Evolutionary conservation across 2,113 vertebrate genomes (phyloP).

Genomic region (Hemicordylus capensis): DNA sequence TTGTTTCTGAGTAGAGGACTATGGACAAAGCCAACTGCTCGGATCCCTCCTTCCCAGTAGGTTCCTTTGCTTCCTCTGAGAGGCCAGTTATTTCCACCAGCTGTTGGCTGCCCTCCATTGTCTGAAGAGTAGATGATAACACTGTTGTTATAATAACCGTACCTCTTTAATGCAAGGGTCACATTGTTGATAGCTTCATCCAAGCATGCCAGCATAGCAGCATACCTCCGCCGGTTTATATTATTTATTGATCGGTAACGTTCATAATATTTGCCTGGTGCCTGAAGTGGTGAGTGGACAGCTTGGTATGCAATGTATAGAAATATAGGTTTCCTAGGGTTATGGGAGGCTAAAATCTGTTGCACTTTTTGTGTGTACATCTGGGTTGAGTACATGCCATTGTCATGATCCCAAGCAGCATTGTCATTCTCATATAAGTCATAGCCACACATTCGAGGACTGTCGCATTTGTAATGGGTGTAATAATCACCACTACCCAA

Average conservation of each 20-base stretch:
- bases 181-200: constrained; percentile 93
- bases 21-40: constrained; percentile 94
- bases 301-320: constrained; percentile 95
- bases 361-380: constrained; percentile 94
- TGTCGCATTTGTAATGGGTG: constrained; percentile 95
- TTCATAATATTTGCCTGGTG: constrained; percentile 88
- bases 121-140: constrained; percentile 96
- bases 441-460: constrained; percentile 91
- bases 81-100: constrained; percentile 96
- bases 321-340: constrained; percentile 87
- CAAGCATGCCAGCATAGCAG: constrained; percentile 94
- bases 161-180: constrained; percentile 86
- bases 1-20: constrained; percentile 90
- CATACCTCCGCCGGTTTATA: constrained; percentile 88
- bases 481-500: constrained; percentile 96
- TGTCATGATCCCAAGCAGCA: constrained; percentile 92
- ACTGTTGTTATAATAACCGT: constrained; percentile 92
- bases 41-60: constrained; percentile 96
- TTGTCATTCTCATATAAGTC: constrained; percentile 93
- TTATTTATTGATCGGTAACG: constrained; percentile 92
- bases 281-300: constrained; percentile 94
- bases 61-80: constrained; percentile 94
- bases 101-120: constrained; percentile 92
- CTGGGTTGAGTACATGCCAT: constrained; percentile 90
- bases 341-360: constrained; percentile 85